Percentiles rank a stretch among this genome's conserved stretches.
These are phyloP conservation scores for Synanthedon formicaeformis DNA, from an alignment of 2,888 invertebrate species.

Conservation along the genomic window DNA sequence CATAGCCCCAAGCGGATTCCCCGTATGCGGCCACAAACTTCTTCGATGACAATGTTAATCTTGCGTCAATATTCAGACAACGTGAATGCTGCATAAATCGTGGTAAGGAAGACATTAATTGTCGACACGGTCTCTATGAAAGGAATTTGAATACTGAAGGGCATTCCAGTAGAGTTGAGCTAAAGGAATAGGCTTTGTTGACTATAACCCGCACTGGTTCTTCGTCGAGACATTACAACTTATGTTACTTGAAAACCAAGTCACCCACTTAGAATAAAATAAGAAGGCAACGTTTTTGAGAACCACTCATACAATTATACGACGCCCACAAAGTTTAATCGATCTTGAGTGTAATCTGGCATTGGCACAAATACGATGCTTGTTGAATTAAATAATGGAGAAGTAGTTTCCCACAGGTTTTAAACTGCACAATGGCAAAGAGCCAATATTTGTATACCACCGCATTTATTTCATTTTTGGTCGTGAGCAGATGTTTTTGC, in stretches of 20 bases:
- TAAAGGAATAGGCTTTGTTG: conserved; percentile 4
- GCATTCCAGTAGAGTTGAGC: conserved; percentile 12
- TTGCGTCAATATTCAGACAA: conserved; percentile 41
- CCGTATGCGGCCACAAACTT: conserved; percentile 30
- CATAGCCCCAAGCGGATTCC: conserved; percentile 27
- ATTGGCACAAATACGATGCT: conserved; percentile 50
- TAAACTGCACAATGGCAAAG: conserved; percentile 46
- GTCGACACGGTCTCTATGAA: conserved; percentile 34
- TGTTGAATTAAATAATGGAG: conserved; percentile 64
- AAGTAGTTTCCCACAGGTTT: conserved; percentile 53
- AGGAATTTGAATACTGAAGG: conserved; percentile 17
- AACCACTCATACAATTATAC: too few species aligned
- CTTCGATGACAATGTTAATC: conserved; percentile 39
- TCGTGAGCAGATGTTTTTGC: conserved; percentile 1
- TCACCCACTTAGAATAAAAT: too few species aligned
- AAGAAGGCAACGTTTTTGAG: too few species aligned
- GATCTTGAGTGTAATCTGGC: conserved; percentile 47
- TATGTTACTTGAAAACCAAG: too few species aligned
- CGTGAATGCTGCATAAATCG: conserved; percentile 41
- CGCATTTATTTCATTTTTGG: not conserved
- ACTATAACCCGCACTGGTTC: too few species aligned
- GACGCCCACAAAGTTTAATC: conserved; percentile 19
- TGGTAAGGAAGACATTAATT: conserved; percentile 36
- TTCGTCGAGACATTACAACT: too few species aligned
- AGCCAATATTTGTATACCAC: conserved; percentile 34